These are phyloP conservation scores for Coenonympha glycerion DNA, from an alignment of 2,888 invertebrate species.

Conservation along the genomic window DNA sequence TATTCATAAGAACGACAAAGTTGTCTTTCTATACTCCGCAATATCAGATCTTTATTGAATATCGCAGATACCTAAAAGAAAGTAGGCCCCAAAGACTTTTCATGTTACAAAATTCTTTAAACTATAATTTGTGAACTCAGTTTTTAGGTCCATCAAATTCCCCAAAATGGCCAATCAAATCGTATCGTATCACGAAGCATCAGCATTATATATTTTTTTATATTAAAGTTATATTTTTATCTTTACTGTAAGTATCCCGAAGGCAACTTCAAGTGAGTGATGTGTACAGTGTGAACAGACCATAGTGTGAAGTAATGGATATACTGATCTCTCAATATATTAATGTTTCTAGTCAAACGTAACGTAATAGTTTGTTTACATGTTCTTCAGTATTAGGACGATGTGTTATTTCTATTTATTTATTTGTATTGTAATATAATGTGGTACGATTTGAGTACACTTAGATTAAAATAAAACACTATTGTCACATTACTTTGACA, in stretches of 20 bases:
- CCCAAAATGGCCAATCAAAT: no score
- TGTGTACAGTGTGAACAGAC: slow-evolving; percentile 26
- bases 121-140: no score
- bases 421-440: slow-evolving; percentile 34
- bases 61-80: no score
- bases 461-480: slow-evolving; percentile 1
- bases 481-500: no score
- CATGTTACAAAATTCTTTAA: no score
- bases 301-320: slow-evolving; percentile 27
- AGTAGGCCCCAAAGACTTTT: no score
- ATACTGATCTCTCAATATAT: slow-evolving; percentile 56
- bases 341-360: slow-evolving; percentile 69
- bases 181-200: no score
- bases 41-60: no score
- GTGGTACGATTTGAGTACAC: neutral
- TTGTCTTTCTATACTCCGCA: no score
- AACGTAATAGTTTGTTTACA: slow-evolving; percentile 52
- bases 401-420: slow-evolving; percentile 36
- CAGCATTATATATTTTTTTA: neutral
- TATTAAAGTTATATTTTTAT: neutral
- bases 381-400: slow-evolving; percentile 40
- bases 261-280: slow-evolving; percentile 30
- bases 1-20: no score
- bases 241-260: slow-evolving; percentile 1
- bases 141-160: no score